phyloP scores from a whole-genome alignment of 2,797 vertebrate species.

The Australoheros facetus region DNA sequence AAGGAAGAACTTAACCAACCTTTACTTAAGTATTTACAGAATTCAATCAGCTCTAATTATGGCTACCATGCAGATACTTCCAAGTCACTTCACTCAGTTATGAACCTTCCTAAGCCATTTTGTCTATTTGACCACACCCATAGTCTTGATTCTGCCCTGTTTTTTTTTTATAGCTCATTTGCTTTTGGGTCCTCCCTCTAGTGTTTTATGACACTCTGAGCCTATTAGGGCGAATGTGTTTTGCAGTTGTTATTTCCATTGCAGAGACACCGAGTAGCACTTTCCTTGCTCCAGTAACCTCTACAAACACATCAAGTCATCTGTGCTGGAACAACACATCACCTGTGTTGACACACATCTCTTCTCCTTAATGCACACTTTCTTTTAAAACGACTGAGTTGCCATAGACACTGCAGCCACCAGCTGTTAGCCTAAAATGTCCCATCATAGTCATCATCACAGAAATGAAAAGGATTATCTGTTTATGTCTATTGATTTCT shows the following conservation, averaged over 20 bases:
- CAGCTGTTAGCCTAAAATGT: conserved; percentile 38
- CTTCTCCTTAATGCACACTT: conserved; percentile 19
- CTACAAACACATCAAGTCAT: conserved; percentile 57
- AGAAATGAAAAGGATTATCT: not conserved
- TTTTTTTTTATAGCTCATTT: not conserved
- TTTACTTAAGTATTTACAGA: not conserved
- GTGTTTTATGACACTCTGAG: not conserved
- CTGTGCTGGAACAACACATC: conserved; percentile 26
- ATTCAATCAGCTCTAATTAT: not conserved
- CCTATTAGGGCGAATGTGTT: not conserved
- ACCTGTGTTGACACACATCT: conserved; percentile 60
- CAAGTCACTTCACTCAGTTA: not conserved
- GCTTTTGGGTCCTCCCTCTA: not conserved
- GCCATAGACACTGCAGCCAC: conserved; percentile 47
- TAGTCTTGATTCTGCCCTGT: not conserved
- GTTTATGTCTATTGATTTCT: not conserved
- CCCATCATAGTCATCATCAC: not conserved
- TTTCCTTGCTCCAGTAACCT: conserved; percentile 28
- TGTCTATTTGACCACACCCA: not conserved
- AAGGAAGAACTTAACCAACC: not conserved
- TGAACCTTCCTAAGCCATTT: not conserved
- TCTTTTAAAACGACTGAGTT: conserved; percentile 50
- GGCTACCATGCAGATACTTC: not conserved
- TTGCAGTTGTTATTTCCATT: not conserved
- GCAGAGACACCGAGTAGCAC: not conserved